phyloP scores from a whole-genome alignment of 2,797 vertebrate genomes.

The Hipposideros larvatus region DNA sequence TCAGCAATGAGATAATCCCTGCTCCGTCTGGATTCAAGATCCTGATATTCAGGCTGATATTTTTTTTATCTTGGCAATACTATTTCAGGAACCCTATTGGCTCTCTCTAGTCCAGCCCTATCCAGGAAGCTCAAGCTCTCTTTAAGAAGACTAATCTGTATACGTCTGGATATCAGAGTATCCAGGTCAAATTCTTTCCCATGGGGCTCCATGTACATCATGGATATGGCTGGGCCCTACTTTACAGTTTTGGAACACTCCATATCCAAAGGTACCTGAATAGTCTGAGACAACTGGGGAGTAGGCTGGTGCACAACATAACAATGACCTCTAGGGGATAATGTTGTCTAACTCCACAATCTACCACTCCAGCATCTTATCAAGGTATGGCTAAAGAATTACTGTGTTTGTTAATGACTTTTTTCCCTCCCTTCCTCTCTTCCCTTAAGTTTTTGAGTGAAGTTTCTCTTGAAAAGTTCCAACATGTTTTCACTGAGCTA shows the following conservation, averaged over 20 bases:
- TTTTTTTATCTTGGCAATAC: neutral
- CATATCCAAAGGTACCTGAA: neutral
- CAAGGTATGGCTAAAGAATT: neutral
- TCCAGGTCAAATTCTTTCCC: neutral
- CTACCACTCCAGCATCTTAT: neutral
- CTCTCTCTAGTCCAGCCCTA: neutral
- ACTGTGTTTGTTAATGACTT: neutral
- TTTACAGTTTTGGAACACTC: neutral
- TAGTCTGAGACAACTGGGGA: neutral
- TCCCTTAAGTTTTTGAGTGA: neutral
- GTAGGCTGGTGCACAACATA: neutral
- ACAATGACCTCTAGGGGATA: conserved; percentile 26
- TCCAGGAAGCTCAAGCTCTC: neutral
- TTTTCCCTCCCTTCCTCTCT: neutral
- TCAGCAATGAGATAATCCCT: neutral
- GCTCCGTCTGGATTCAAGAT: neutral
- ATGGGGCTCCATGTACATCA: neutral
- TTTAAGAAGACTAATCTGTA: neutral
- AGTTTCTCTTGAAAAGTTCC: neutral
- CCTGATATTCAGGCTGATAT: neutral
- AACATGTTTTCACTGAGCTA: conserved; percentile 17
- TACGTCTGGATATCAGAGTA: neutral
- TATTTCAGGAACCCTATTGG: neutral
- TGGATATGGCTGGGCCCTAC: neutral
- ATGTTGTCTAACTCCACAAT: conserved; percentile 32